Evolutionary conservation across 2,113 vertebrate species (phyloP).

Genomic region (Brienomyrus brachyistius): DNA sequence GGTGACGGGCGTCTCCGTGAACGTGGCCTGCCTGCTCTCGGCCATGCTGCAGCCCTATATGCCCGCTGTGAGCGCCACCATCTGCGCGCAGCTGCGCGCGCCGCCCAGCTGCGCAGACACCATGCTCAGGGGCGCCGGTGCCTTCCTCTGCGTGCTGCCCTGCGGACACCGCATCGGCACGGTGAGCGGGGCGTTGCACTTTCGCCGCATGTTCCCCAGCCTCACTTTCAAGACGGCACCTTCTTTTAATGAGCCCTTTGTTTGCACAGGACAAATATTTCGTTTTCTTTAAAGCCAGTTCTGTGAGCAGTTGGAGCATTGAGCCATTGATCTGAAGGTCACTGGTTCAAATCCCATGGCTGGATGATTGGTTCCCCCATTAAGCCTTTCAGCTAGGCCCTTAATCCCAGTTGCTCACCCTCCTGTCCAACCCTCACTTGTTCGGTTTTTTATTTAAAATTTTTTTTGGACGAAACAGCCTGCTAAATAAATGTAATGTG

Average conservation of each 20-base stretch:
- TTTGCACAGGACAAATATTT: background rate
- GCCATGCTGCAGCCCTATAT: slow-evolving; percentile 82
- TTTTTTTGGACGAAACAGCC: background rate
- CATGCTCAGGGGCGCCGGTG: slow-evolving; percentile 50
- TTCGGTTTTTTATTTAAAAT: background rate
- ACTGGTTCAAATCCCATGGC: background rate
- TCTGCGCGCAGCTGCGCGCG: slow-evolving; percentile 75
- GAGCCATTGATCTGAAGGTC: background rate
- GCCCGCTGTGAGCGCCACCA: slow-evolving; percentile 72
- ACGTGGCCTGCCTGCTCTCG: slow-evolving; percentile 74
- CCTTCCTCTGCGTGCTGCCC: slow-evolving; percentile 68
- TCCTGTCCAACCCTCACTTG: background rate
- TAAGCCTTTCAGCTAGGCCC: background rate
- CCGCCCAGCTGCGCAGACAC: slow-evolving; percentile 42
- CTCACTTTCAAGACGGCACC: background rate
- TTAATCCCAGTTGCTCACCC: background rate
- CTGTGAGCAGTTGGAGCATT: background rate
- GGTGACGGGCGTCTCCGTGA: slow-evolving; percentile 81
- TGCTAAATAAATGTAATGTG: background rate
- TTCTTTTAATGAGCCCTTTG: background rate
- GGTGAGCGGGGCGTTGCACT: slow-evolving; percentile 50
- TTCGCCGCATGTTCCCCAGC: background rate
- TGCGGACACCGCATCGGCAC: slow-evolving; percentile 76
- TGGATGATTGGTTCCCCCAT: background rate
- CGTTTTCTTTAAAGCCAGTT: background rate